phyloP scores from a whole-genome alignment of 2,797 vertebrate genomes.

The Sebastes flavidus region DNA sequence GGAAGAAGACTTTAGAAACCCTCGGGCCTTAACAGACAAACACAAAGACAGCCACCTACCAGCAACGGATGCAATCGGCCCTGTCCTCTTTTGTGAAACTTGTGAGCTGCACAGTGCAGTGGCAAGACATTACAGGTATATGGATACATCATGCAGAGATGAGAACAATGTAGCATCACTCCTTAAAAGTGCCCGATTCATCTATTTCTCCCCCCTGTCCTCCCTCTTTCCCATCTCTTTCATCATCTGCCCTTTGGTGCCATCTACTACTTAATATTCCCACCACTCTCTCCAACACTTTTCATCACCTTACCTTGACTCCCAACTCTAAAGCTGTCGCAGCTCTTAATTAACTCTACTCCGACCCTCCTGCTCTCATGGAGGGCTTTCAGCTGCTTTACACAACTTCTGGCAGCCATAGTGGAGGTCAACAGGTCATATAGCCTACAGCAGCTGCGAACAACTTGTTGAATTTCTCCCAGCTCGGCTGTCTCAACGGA shows the following conservation, averaged over 20 bases:
- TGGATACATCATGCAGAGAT: conserved; percentile 69
- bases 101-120: conserved; percentile 39
- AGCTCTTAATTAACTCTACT: conserved; percentile 37
- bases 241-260: conserved; percentile 46
- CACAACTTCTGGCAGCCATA: conserved; percentile 8
- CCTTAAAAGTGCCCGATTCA: conserved; percentile 8
- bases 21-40: conserved; percentile 5
- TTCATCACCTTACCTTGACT: conserved; percentile 53
- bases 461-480: not conserved
- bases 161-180: conserved; percentile 41
- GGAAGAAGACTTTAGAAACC: conserved; percentile 2
- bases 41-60: conserved; percentile 9
- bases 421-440: conserved; percentile 19
- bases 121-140: conserved; percentile 54
- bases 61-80: conserved; percentile 6
- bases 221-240: conserved; percentile 47
- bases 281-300: conserved; percentile 16
- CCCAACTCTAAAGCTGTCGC: conserved; percentile 36
- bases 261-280: conserved; percentile 53
- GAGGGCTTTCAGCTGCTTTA: conserved; percentile 32
- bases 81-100: conserved; percentile 26
- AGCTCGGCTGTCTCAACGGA: not conserved
- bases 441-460: not conserved
- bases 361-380: not conserved
- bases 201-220: not conserved